phyloP scores from a whole-genome alignment of 2,113 vertebrate genomes.

The Ranitomeya imitator region DNA sequence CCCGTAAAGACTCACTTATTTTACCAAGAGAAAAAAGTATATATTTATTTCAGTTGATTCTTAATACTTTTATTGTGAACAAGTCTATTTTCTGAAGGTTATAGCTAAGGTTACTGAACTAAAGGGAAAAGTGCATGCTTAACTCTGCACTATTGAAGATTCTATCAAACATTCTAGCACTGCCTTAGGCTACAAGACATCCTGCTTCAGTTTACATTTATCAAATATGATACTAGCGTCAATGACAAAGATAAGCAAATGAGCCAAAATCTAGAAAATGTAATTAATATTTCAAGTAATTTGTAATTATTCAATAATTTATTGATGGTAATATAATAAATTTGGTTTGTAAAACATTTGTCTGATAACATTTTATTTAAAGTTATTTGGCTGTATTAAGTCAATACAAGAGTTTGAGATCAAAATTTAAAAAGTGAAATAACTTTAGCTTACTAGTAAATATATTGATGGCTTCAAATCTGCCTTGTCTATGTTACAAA shows the following conservation, averaged over 20 bases:
- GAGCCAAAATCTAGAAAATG: background rate
- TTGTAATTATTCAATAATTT: background rate
- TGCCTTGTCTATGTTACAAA: too few relatives aligned
- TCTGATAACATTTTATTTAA: too few relatives aligned
- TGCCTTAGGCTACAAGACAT: slow-evolving; percentile 2
- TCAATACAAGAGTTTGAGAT: too few relatives aligned
- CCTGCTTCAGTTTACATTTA: background rate
- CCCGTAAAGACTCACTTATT: too few relatives aligned
- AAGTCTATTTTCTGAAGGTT: background rate
- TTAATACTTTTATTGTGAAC: background rate
- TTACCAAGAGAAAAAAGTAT: too few relatives aligned
- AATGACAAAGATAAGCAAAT: background rate
- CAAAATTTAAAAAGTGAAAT: too few relatives aligned
- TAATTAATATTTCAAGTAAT: background rate
- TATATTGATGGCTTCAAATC: too few relatives aligned
- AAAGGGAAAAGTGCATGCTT: background rate
- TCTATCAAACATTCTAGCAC: background rate
- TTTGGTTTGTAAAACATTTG: too few relatives aligned
- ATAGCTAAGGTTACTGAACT: background rate
- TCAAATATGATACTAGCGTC: background rate
- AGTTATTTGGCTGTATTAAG: background rate
- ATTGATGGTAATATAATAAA: background rate
- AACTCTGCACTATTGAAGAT: background rate
- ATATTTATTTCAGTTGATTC: background rate
- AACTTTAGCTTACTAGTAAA: too few relatives aligned